Conservation (phyloP, 2,888 invertebrate genomes). For the Dioctria linearis region DNA sequence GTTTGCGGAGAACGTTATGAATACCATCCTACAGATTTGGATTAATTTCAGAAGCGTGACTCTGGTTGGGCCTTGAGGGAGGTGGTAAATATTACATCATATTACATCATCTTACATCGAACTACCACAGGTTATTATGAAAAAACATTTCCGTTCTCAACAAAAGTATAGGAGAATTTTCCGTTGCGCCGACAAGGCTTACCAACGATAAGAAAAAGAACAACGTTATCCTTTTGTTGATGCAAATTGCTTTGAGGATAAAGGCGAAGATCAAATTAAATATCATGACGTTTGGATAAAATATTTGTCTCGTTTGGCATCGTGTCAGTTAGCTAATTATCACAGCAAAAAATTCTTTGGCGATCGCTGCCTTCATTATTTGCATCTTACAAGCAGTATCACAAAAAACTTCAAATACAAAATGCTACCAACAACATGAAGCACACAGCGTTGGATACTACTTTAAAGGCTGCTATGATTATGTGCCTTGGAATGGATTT, state of each 20-base stretch:
- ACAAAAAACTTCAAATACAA: constrained; percentile 21
- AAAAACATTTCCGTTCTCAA: constrained; percentile 28
- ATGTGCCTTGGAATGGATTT: too few relatives aligned
- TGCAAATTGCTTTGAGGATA: constrained; percentile 10
- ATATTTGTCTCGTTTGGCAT: constrained; percentile 26
- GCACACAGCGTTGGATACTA: constrained; percentile 34
- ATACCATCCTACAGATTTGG: constrained; percentile 1
- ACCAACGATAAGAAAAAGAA: constrained; percentile 30
- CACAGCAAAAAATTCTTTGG: constrained; percentile 29
- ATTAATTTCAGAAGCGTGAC: constrained; percentile 17
- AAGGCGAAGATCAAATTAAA: constrained; percentile 2
- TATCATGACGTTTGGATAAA: constrained; percentile 50
- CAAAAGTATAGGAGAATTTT: constrained; percentile 19
- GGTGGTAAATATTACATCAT: neutral
- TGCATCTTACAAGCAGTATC: constrained; percentile 17
- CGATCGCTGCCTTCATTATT: constrained; percentile 13
- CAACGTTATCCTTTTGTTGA: constrained; percentile 22
- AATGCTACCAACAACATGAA: constrained; percentile 32
- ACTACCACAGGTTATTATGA: neutral
- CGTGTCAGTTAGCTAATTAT: constrained; percentile 28
- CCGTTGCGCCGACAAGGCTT: constrained; percentile 25
- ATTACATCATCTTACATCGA: constrained; percentile 29
- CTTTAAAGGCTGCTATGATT: constrained; percentile 41
- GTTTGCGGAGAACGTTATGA: constrained; percentile 19
- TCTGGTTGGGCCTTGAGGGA: constrained; percentile 6